phyloP scores from a whole-genome alignment of 1,140 invertebrate genomes.

The Achroia grisella region DNA sequence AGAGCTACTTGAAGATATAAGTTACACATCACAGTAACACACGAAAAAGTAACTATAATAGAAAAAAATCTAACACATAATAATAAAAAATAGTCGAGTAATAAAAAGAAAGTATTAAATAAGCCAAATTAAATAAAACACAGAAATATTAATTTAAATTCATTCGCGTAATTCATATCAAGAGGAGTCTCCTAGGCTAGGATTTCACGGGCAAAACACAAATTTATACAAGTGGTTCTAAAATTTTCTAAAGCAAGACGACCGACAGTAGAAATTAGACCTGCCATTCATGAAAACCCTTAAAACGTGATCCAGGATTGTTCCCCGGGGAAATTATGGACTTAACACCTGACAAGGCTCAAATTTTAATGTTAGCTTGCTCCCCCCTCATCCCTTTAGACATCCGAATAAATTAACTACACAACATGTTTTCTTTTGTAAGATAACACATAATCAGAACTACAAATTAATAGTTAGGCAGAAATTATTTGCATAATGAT shows the following conservation, averaged over 20 bases:
- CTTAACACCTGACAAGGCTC: slow-evolving; percentile 68
- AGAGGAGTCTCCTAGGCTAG: neutral
- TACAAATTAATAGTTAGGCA: slow-evolving; percentile 3
- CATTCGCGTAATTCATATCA: no score
- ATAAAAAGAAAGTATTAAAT: no score
- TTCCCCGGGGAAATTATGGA: slow-evolving; percentile 69
- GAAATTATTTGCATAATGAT: no score
- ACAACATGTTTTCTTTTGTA: slow-evolving; percentile 18
- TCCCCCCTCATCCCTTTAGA: slow-evolving; percentile 21
- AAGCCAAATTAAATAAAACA: slow-evolving; percentile 2
- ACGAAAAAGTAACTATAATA: no score
- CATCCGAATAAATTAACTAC: slow-evolving; percentile 56
- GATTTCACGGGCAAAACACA: slow-evolving; percentile 15
- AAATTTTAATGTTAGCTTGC: slow-evolving; percentile 63
- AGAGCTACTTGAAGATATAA: no score
- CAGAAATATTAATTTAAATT: neutral
- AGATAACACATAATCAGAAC: no score
- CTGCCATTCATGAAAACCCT: slow-evolving; percentile 61
- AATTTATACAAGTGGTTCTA: slow-evolving; percentile 1
- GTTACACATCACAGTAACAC: no score
- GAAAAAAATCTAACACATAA: no score
- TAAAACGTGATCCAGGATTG: slow-evolving; percentile 63
- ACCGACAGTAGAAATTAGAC: slow-evolving; percentile 50
- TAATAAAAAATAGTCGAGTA: no score
- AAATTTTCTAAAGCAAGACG: slow-evolving; percentile 12